phyloP scores from a whole-genome alignment of 2,888 invertebrate species.

The Cecidostiba fungosa region DNA sequence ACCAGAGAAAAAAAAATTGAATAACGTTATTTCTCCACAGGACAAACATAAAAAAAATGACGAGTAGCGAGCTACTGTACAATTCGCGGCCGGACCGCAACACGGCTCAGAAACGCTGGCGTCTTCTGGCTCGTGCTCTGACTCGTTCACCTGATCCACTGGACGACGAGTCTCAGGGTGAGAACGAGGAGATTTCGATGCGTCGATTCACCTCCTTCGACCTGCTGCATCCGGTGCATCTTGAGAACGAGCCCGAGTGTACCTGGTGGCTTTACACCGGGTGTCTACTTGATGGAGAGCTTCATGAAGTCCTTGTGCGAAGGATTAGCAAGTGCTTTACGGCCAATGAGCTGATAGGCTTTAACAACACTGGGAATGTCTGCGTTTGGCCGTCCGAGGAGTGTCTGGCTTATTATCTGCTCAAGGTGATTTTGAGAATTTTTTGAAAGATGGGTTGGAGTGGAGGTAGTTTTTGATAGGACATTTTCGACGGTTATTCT shows the following conservation, averaged over 20 bases:
- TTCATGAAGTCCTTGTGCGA: slow-evolving; percentile 83
- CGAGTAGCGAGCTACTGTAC: slow-evolving; percentile 26
- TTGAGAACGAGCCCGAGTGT: slow-evolving; percentile 72
- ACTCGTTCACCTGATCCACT: slow-evolving; percentile 68
- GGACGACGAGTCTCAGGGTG: slow-evolving; percentile 49
- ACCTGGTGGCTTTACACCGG: slow-evolving; percentile 84
- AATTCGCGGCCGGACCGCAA: slow-evolving; percentile 65
- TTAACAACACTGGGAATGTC: slow-evolving; percentile 90
- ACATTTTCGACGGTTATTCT: background rate
- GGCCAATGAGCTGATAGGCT: slow-evolving; percentile 88
- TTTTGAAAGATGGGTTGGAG: background rate
- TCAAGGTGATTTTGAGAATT: slow-evolving; percentile 77
- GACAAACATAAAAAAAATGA: background rate
- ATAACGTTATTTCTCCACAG: background rate
- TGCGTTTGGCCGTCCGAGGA: slow-evolving; percentile 92
- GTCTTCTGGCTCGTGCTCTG: slow-evolving; percentile 86
- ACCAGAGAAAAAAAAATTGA: background rate
- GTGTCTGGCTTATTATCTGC: slow-evolving; percentile 86
- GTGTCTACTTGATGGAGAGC: slow-evolving; percentile 79
- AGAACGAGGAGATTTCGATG: slow-evolving; percentile 76
- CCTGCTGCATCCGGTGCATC: slow-evolving; percentile 72
- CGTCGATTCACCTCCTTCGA: slow-evolving; percentile 79
- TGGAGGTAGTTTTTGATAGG: too few relatives aligned
- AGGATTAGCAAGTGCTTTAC: slow-evolving; percentile 84
- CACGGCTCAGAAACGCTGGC: slow-evolving; percentile 86